phyloP scores from a whole-genome alignment of 2,113 vertebrate species.

The Ibidorhyncha struthersii region DNA sequence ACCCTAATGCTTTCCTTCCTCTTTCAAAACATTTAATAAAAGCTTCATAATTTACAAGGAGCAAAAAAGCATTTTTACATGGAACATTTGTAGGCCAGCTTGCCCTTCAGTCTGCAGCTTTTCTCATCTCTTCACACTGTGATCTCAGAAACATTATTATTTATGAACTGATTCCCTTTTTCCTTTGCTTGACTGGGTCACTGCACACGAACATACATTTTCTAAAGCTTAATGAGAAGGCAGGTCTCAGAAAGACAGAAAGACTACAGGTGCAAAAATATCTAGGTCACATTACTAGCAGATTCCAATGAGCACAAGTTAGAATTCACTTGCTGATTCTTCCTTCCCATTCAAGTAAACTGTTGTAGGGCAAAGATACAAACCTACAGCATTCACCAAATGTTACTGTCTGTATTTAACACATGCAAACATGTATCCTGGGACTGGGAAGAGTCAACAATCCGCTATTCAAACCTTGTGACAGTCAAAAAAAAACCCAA shows the following conservation, averaged over 20 bases:
- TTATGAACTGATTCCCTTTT: conserved; percentile 12
- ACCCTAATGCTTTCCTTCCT: neutral
- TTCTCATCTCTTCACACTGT: neutral
- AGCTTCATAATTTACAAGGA: neutral
- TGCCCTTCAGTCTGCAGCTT: neutral
- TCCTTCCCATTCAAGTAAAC: neutral
- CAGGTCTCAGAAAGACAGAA: neutral
- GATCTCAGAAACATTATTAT: neutral
- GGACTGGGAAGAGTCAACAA: neutral
- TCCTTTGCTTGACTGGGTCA: neutral
- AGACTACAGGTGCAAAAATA: neutral
- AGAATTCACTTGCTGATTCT: neutral
- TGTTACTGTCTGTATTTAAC: neutral
- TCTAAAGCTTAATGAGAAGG: neutral
- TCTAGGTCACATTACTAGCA: neutral
- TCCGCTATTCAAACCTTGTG: fast-evolving
- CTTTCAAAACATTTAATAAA: neutral
- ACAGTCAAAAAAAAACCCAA: neutral
- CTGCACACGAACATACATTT: neutral
- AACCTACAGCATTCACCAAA: neutral
- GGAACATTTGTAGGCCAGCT: neutral
- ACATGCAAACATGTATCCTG: neutral
- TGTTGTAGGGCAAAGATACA: neutral
- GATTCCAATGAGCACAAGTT: neutral
- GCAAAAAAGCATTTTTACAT: neutral